phyloP scores from a whole-genome alignment of 2,113 vertebrate species.

The Thomomys bottae region DNA sequence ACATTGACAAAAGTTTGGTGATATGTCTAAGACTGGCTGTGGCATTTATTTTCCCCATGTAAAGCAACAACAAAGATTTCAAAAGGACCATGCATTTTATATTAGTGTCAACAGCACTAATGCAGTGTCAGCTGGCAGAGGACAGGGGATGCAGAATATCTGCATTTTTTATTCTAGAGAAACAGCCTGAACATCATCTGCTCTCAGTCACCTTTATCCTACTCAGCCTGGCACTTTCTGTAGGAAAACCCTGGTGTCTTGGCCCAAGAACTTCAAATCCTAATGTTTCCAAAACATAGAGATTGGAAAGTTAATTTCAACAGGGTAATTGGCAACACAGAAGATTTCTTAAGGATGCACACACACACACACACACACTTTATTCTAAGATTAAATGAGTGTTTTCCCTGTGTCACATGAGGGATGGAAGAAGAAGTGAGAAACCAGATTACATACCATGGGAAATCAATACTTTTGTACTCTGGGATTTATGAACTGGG shows the following conservation, averaged over 20 bases:
- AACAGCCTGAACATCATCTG: constrained; percentile 46
- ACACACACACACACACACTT: not conserved
- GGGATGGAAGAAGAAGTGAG: not conserved
- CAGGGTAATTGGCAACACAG: not conserved
- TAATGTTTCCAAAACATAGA: not conserved
- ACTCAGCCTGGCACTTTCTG: not conserved
- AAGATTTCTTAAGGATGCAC: constrained; percentile 4
- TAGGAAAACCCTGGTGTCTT: not conserved
- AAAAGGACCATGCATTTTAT: constrained; percentile 58
- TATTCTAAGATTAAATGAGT: not conserved
- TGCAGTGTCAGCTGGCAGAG: constrained; percentile 38
- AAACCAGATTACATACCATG: not conserved
- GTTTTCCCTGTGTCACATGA: not conserved
- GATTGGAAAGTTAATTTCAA: constrained; percentile 22
- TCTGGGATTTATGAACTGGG: not conserved
- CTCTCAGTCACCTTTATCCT: not conserved
- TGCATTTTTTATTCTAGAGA: constrained; percentile 38
- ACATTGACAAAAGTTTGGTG: constrained; percentile 13
- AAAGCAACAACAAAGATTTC: constrained; percentile 57
- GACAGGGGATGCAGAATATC: not conserved
- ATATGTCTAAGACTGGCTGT: not conserved
- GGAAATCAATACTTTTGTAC: constrained; percentile 7
- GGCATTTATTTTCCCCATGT: constrained; percentile 31
- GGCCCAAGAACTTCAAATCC: not conserved
- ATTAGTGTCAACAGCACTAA: constrained; percentile 33